These are phyloP conservation scores for Gymnoscopelus braueri DNA, from an alignment of 2,797 vertebrate genomes.

Conservation along the genomic window DNA sequence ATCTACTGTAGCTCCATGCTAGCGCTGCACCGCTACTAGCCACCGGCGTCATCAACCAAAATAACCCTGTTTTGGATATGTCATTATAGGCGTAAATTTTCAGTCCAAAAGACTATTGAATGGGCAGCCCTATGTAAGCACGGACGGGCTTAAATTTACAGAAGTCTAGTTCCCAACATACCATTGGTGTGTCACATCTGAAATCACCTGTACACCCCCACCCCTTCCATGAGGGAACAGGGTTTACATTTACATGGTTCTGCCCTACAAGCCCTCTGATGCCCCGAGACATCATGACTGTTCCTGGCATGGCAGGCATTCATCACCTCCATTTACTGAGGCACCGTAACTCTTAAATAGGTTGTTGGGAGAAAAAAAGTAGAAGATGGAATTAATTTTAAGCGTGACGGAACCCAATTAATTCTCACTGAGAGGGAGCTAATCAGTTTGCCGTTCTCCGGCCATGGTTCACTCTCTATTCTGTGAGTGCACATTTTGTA, in stretches of 20 bases:
- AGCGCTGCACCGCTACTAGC: neutral
- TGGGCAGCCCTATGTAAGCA: too few relatives aligned
- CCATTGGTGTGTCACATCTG: too few relatives aligned
- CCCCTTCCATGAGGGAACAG: slow-evolving; percentile 8
- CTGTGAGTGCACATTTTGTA: slow-evolving; percentile 11
- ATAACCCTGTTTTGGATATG: too few relatives aligned
- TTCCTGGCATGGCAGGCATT: slow-evolving; percentile 41
- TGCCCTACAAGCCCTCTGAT: neutral
- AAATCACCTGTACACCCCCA: too few relatives aligned
- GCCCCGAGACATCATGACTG: slow-evolving; percentile 15
- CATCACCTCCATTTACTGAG: slow-evolving; percentile 72
- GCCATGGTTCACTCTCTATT: slow-evolving; percentile 19
- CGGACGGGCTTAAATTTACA: too few relatives aligned
- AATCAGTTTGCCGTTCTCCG: slow-evolving; percentile 73
- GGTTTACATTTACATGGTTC: slow-evolving; percentile 4
- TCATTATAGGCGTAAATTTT: too few relatives aligned
- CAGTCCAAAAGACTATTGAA: too few relatives aligned
- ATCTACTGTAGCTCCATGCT: slow-evolving; percentile 16
- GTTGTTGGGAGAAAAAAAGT: slow-evolving; percentile 61
- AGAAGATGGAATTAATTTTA: slow-evolving; percentile 78
- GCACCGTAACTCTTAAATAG: slow-evolving; percentile 60
- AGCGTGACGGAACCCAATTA: slow-evolving; percentile 82
- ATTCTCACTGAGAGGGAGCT: slow-evolving; percentile 73
- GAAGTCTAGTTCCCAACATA: too few relatives aligned
- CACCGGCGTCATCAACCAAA: too few relatives aligned